A percentile compares a stretch with the other conserved stretches of the same genome.
Conservation (phyloP, 2,113 vertebrate species). For the Eretmochelys imbricata region DNA sequence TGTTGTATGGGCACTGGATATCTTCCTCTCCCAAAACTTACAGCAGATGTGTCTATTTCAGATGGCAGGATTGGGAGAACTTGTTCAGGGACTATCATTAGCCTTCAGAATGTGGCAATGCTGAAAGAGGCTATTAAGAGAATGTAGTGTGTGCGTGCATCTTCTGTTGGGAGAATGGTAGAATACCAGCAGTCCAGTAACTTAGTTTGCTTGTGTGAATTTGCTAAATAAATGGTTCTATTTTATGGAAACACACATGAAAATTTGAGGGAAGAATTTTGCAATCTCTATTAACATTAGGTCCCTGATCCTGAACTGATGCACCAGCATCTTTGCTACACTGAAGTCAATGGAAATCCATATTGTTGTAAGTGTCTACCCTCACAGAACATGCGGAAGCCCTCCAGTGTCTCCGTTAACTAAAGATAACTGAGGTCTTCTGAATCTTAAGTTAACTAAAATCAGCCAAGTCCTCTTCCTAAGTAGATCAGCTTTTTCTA, state of each 20-base stretch:
- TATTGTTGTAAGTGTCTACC: rapidly evolving
- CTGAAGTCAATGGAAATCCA: not conserved
- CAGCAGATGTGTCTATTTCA: not conserved
- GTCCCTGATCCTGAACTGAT: not conserved
- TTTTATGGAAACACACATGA: not conserved
- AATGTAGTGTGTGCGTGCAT: not conserved
- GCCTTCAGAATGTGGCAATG: not conserved
- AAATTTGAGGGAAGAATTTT: not conserved
- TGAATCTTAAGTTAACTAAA: not conserved
- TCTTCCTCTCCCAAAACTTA: not conserved
- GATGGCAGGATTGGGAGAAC: not conserved
- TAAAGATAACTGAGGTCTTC: not conserved
- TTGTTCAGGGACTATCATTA: not conserved
- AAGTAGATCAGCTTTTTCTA: not conserved
- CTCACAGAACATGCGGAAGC: not conserved
- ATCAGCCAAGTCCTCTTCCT: not conserved
- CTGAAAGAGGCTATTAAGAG: not conserved
- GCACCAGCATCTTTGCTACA: not conserved
- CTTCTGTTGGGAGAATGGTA: not conserved
- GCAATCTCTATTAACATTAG: not conserved
- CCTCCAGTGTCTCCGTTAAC: not conserved
- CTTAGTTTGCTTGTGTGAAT: not conserved
- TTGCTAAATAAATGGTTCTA: not conserved
- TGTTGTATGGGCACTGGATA: not conserved
- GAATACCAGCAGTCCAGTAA: not conserved